Percentiles rank a stretch among this genome's conserved stretches.
phyloP scores from a whole-genome alignment of 2,113 vertebrate species.

The Oryctolagus cuniculus region mOryCun1.1 NC_091443.1:111350001-111350500 shows the following conservation, averaged over 20 bases:
- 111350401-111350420: not conserved
- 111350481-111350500: not conserved
- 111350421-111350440: not conserved
- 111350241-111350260: slow-evolving; percentile 44
- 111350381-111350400: not conserved
- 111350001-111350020: not conserved
- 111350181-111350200: slow-evolving; percentile 56
- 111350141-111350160: slow-evolving; percentile 58
- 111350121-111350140: slow-evolving; percentile 57
- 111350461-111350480: not conserved
- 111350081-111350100: slow-evolving; percentile 48
- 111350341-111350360: not conserved
- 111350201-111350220: slow-evolving; percentile 31
- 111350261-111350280: slow-evolving; percentile 28
- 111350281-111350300: not conserved
- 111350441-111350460: not conserved
- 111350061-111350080: slow-evolving; percentile 15
- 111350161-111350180: slow-evolving; percentile 28
- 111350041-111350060: not conserved
- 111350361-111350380: not conserved
- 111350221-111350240: slow-evolving; percentile 45
- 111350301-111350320: slow-evolving; percentile 1
- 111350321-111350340: not conserved
- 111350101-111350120: not conserved
- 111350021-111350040: not conserved